These are phyloP conservation scores for Podarcis lilfordi DNA, from an alignment of 2,797 vertebrate genomes.

Conservation along the genomic window DNA sequence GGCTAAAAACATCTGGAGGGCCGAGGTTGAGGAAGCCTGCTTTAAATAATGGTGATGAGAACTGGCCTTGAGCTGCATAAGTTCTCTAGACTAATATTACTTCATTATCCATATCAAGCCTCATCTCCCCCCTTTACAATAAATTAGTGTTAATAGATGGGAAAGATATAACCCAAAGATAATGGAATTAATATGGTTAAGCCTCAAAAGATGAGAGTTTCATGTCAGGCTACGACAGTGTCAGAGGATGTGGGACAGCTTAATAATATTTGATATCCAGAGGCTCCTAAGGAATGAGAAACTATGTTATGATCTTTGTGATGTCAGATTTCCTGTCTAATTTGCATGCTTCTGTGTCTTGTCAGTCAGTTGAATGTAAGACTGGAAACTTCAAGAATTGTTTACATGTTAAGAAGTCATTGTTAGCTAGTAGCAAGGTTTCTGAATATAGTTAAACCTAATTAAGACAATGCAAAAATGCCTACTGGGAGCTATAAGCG, in stretches of 20 bases:
- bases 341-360: conserved; percentile 12
- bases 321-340: conserved; percentile 8
- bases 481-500: neutral
- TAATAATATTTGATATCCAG: neutral
- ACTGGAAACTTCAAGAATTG: neutral
- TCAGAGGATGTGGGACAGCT: neutral
- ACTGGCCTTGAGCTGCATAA: neutral
- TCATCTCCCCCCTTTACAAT: neutral
- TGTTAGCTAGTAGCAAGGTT: conserved; percentile 15
- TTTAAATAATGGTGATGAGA: too few species aligned
- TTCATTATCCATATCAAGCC: neutral
- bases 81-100: neutral
- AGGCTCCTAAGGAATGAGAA: conserved; percentile 8
- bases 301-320: conserved; percentile 1
- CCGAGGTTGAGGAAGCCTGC: too few species aligned
- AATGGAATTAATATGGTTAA: conserved; percentile 33
- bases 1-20: too few species aligned
- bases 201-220: conserved; percentile 30
- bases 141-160: conserved; percentile 22
- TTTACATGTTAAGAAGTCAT: conserved; percentile 22
- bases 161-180: neutral
- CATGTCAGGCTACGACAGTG: conserved; percentile 21
- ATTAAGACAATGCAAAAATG: conserved; percentile 15
- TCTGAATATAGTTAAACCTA: conserved; percentile 21
- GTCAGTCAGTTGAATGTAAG: conserved; percentile 10